Conservation (phyloP, 1,140 invertebrate genomes). For the Microplitis demolitor region DNA sequence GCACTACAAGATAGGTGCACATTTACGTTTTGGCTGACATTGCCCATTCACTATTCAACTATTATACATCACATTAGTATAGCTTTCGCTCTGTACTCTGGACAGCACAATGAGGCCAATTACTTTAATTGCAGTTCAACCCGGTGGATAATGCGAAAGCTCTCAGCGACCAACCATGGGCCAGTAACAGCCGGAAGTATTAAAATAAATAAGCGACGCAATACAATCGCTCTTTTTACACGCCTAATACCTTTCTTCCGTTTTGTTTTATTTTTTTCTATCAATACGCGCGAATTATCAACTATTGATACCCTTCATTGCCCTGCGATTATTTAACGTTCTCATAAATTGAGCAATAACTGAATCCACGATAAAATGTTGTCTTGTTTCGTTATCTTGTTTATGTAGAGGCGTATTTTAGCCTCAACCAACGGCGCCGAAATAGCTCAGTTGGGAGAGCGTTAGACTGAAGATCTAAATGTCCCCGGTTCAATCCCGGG, state of each 20-base stretch:
- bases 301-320: neutral
- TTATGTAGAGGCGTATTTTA: too few relatives aligned
- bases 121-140: conserved; percentile 55
- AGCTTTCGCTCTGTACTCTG: conserved; percentile 50
- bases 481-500: conserved; percentile 64
- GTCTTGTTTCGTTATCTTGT: too few relatives aligned
- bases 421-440: conserved; percentile 41
- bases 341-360: too few relatives aligned
- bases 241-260: conserved; percentile 40
- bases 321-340: neutral
- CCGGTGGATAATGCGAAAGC: conserved; percentile 48
- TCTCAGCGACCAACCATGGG: conserved; percentile 41
- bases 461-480: conserved; percentile 65
- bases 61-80: neutral
- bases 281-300: conserved; percentile 6
- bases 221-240: conserved; percentile 48
- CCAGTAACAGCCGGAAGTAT: conserved; percentile 43
- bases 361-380: too few relatives aligned
- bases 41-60: conserved; percentile 37
- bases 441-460: conserved; percentile 65
- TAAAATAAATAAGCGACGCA: conserved; percentile 44
- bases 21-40: conserved; percentile 36
- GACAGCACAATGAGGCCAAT: conserved; percentile 57
- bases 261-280: conserved; percentile 36
- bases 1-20: conserved; percentile 30